Conservation (phyloP, 2,888 invertebrate species). For the Parthenolecanium corni region DNA sequence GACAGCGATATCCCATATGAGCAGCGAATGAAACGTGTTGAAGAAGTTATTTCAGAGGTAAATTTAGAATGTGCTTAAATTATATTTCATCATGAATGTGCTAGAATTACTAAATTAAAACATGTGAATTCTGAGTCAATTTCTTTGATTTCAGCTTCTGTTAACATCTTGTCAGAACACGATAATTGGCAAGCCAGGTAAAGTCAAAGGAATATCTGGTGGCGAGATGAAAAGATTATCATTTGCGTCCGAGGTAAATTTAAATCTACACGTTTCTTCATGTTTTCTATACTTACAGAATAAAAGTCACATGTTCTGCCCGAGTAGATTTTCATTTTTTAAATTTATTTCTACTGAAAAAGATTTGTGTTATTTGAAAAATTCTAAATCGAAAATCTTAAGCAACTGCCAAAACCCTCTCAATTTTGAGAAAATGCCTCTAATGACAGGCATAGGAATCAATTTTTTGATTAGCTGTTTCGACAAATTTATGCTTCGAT, state of each 20-base stretch:
- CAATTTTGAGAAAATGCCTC: too few relatives aligned
- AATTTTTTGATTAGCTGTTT: too few relatives aligned
- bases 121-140: not conserved
- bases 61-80: slow-evolving; percentile 33
- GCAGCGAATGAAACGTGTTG: slow-evolving; percentile 64
- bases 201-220: slow-evolving; percentile 84
- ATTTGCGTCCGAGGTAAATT: slow-evolving; percentile 85
- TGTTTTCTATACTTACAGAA: too few relatives aligned
- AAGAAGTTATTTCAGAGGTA: slow-evolving; percentile 76
- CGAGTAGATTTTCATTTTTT: too few relatives aligned
- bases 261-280: not conserved
- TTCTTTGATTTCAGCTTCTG: slow-evolving; percentile 22
- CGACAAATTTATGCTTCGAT: not conserved
- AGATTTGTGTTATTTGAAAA: too few relatives aligned
- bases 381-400: too few relatives aligned
- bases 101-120: not conserved
- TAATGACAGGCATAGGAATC: too few relatives aligned
- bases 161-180: slow-evolving; percentile 61
- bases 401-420: too few relatives aligned
- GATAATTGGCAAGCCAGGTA: slow-evolving; percentile 75
- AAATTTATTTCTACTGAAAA: too few relatives aligned
- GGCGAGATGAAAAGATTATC: slow-evolving; percentile 91
- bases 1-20: slow-evolving; percentile 59
- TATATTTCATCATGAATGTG: not conserved
- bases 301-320: too few relatives aligned